Base-by-base conservation (phyloP, 2,113 vertebrate genomes). In the Notechis scutatus region DNA sequence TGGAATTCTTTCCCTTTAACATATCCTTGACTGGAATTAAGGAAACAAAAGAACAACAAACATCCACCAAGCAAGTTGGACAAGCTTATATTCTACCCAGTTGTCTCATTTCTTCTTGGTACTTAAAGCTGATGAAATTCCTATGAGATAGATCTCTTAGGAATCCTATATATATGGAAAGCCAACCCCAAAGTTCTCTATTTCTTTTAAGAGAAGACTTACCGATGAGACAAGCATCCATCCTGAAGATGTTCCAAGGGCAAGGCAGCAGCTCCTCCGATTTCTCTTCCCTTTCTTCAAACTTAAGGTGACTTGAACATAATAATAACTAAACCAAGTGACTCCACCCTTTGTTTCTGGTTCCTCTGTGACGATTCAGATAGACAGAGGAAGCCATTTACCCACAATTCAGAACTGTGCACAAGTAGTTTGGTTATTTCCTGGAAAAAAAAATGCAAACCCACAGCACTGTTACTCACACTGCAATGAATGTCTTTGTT, bases 211-310 rank as follows among this genome's bases (percentile, higher is more conserved):
- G 10, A 52, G 45, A 64, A 86, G 42, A 91, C 97, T 97, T 96
- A 97, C 97, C 96, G 59, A 92, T 87, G 52, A 94, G 39, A 92
- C 88, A 88, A 18, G 95, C 91, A 2, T 97, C 96, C 97, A 97
- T 97, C 92, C 45, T 90, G 93, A 95, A 91, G 42, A 2, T 42
- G 23, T 12, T 14, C 14, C 10, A 45, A 55, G 92, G 50, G 15
- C 29, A 88, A n/a, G 52, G 15, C 50, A 50, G 74, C 45, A 93
- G 26, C 87, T 18, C 10, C 8, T 23, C 5, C 14, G 8, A 12
- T 4, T 96, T n/a, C 61, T 94, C 74, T 54, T 92, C 1, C 34
- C 88, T 86, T 93, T n/a, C 47, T n/a, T 94, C 91, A 92, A 93
- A 95, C 95, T 94, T 94, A 95, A 95, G 94, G 94, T 12, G 54